Base-by-base conservation (phyloP, 1,140 invertebrate genomes). In the Drosophila ficusphila region DNA sequence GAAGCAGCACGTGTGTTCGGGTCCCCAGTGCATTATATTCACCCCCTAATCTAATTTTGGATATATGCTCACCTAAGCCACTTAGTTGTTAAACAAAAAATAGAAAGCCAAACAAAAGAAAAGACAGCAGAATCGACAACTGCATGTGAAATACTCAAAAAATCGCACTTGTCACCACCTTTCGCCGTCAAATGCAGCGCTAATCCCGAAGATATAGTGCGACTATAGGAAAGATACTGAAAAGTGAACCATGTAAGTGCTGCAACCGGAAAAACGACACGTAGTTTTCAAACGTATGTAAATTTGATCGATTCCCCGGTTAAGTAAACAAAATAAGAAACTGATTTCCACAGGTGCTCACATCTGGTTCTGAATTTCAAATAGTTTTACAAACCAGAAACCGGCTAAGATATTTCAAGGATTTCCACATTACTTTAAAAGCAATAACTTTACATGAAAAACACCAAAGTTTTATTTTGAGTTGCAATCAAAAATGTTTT, bases 171-270 rank as follows among this genome's bases (percentile, higher is more conserved):
- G 67, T 48, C 71, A 62, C 44, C 41, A 29, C 48, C 21, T 25
- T 12, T 29, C 12, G 38, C 42, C 53, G 36, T 39, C 19, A 36
- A 33, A 52, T 39, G n/a, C 29, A 12, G 18, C 36, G 21, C 31
- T 33, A 71, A 41, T 56, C 53, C 34, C 36, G 54, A 27, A 39
- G 29, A 54, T 57, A 57, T 38, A 65, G 57, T 31, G 39, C 46
- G 34, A 42, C 58, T 39, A 44, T 33, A 54, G 39, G 53, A 47
- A 42, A 14, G 36, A 54, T 42, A 53, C 38, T 9, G 39, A 27
- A 42, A 41, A 33, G 57, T 42, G 23, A 48, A 64, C 51, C 53
- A 72, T 79, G 79, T 85, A 85, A 86, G 79, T 51, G 23, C 34
- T n/a, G n/a, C 47, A 65, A 68, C 44, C 2, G 31, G 12, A n/a